Evolutionary conservation across 2,888 invertebrate species (phyloP).

Genomic region (Calameuta pallipes): DNA sequence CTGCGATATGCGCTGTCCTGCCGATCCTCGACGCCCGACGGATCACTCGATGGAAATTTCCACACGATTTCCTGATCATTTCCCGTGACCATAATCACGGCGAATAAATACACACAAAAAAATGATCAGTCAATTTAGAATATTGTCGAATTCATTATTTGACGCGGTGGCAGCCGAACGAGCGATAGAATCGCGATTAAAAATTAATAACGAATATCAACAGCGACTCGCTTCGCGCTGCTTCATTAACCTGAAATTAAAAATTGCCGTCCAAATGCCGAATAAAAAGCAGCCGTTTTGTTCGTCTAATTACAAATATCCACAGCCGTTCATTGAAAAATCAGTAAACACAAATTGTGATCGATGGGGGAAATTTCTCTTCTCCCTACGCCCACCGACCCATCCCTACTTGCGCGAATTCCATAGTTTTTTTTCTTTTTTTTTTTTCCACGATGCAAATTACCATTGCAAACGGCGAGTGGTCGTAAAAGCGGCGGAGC

Average conservation of each 20-base stretch:
- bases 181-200: conserved; percentile 50
- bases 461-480: conserved; percentile 50
- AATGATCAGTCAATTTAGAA: not conserved
- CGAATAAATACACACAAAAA: not conserved
- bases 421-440: conserved; percentile 19
- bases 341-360: conserved; percentile 54
- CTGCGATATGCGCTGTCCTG: not conserved
- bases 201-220: conserved; percentile 65
- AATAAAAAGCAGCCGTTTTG: conserved; percentile 41
- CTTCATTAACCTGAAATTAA: conserved; percentile 60
- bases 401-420: conserved; percentile 16
- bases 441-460: conserved; percentile 41
- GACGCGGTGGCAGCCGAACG: not conserved
- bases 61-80: not conserved
- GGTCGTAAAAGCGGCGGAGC: conserved; percentile 40
- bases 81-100: not conserved
- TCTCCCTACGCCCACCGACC: conserved; percentile 7
- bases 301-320: conserved; percentile 60
- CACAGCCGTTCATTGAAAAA: conserved; percentile 48
- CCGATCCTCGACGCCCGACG: not conserved
- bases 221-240: conserved; percentile 45
- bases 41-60: not conserved
- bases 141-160: not conserved
- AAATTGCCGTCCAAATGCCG: conserved; percentile 53
- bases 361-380: conserved; percentile 39